These are phyloP conservation scores for Chiloscyllium plagiosum DNA, from an alignment of 2,113 vertebrate genomes.

Conservation along the genomic window DNA sequence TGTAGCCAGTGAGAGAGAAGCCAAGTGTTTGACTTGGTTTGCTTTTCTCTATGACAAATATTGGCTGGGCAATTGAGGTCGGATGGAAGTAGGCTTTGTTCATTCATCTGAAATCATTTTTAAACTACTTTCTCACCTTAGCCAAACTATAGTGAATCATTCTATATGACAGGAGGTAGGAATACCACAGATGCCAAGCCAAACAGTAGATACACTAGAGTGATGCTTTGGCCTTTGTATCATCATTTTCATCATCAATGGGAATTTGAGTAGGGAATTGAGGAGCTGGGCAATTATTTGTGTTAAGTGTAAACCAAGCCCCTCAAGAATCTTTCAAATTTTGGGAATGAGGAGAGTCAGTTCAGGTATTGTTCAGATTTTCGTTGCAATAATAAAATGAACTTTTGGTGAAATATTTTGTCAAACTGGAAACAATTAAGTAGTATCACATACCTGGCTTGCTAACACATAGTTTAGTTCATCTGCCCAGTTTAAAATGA, in stretches of 20 bases:
- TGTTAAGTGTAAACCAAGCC: not conserved
- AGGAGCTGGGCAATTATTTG: not conserved
- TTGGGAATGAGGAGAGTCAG: not conserved
- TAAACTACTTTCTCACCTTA: not conserved
- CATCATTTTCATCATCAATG: not conserved
- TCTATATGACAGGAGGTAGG: not conserved
- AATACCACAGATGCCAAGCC: not conserved
- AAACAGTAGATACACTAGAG: not conserved
- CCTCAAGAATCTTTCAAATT: not conserved
- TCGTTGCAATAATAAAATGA: not conserved
- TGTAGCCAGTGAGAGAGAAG: not conserved
- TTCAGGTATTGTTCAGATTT: not conserved
- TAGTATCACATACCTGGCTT: not conserved
- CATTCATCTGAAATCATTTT: slow-evolving; percentile 14
- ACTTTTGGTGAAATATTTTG: not conserved
- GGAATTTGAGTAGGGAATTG: not conserved
- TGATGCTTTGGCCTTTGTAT: not conserved
- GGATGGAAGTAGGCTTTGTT: not conserved
- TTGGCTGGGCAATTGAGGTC: not conserved
- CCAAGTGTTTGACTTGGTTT: not conserved
- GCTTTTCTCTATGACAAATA: not conserved
- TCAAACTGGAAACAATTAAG: not conserved
- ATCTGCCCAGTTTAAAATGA: not conserved
- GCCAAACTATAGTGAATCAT: not conserved
- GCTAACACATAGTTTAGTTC: not conserved